Evolutionary conservation across 1,140 invertebrate genomes (phyloP).

Genomic region (Drosophila sturtevanti): DNA sequence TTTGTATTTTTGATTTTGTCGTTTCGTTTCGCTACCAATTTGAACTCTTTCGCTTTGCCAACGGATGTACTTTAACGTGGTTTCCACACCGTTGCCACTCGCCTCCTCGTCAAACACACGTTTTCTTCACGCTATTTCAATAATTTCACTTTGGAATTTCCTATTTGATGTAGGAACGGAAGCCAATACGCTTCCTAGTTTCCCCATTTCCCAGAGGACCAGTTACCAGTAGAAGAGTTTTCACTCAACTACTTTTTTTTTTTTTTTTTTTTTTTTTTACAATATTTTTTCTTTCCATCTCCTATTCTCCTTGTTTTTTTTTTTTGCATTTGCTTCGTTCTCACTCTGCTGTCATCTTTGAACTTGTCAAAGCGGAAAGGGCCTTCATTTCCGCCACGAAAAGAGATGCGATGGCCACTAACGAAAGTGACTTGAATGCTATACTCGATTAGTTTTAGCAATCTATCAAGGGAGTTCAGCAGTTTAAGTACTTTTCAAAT

Average conservation of each 20-base stretch:
- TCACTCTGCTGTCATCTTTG: constrained; percentile 56
- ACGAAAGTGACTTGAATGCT: constrained; percentile 31
- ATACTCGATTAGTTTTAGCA: constrained; percentile 5
- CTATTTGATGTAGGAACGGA: constrained; percentile 60
- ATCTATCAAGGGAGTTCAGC: background rate
- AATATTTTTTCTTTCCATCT: too few species aligned
- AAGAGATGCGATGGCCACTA: constrained; percentile 35
- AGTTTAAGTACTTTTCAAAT: background rate
- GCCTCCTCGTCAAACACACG: constrained; percentile 45
- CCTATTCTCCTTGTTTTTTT: constrained; percentile 22
- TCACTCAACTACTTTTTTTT: constrained; percentile 24
- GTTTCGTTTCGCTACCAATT: constrained; percentile 34
- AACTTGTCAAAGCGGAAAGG: constrained; percentile 71
- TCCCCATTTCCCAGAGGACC: constrained; percentile 28
- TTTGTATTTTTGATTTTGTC: constrained; percentile 12
- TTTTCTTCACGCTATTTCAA: constrained; percentile 71
- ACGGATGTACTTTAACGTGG: constrained; percentile 80
- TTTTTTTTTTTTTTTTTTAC: constrained; percentile 23
- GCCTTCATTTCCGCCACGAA: constrained; percentile 69
- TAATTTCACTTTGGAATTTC: constrained; percentile 79
- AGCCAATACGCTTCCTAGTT: constrained; percentile 60
- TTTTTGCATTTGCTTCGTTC: constrained; percentile 1
- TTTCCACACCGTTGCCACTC: constrained; percentile 61
- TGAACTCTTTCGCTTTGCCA: constrained; percentile 72
- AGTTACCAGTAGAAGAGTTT: constrained; percentile 15